Percentiles rank a stretch among this genome's conserved stretches.
Evolutionary conservation across 2,888 invertebrate genomes (phyloP).

Genomic region (Drosophila pegasa): DNA sequence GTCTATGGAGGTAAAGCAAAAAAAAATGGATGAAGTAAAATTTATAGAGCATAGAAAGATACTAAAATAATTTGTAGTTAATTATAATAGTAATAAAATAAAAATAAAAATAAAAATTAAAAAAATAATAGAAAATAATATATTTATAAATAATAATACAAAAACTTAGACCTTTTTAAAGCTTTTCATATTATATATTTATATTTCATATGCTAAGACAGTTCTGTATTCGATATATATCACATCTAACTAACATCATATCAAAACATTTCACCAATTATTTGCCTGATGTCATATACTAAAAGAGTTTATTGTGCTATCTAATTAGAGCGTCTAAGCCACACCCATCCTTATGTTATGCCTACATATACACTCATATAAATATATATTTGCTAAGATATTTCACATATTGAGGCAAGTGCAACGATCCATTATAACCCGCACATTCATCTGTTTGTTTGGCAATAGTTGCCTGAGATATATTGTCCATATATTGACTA

Average conservation of each 20-base stretch:
- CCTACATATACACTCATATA: background rate
- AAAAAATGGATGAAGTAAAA: no score
- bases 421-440: slow-evolving; percentile 10
- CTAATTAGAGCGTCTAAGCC: background rate
- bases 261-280: background rate
- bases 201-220: no score
- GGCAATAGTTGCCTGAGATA: slow-evolving; percentile 25
- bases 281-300: background rate
- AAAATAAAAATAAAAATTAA: no score
- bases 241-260: no score
- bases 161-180: no score
- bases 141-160: no score
- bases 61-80: no score
- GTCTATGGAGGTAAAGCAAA: no score
- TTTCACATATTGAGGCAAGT: slow-evolving; percentile 11
- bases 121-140: no score
- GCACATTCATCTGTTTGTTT: slow-evolving; percentile 23
- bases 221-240: no score
- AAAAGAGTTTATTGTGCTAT: background rate
- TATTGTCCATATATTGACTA: slow-evolving; percentile 19
- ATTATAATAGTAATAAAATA: no score
- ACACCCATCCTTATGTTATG: background rate
- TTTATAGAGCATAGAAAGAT: background rate
- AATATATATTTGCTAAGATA: background rate
- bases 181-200: no score